Conservation (phyloP, 1,140 invertebrate genomes). For the Scylla paramamosain region DNA sequence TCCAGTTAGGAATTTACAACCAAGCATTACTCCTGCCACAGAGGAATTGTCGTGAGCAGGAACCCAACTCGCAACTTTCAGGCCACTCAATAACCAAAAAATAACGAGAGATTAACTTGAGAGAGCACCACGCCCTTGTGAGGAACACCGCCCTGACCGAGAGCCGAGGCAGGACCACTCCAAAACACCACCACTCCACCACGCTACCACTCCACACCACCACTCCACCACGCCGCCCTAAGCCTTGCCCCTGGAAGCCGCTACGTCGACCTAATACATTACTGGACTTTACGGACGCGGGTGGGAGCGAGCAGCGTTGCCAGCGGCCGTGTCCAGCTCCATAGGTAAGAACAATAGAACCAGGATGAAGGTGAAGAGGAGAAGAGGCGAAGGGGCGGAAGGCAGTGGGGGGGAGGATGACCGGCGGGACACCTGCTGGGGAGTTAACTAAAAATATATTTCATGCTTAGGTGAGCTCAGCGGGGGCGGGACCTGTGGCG, state of each 20-base stretch:
- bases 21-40: too few relatives aligned
- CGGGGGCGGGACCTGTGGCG: conserved; percentile 43
- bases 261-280: not conserved
- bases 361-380: conserved; percentile 1
- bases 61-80: too few relatives aligned
- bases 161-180: too few relatives aligned
- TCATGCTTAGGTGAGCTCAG: conserved; percentile 71
- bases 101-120: too few relatives aligned
- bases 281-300: not conserved
- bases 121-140: too few relatives aligned
- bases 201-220: too few relatives aligned
- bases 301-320: not conserved
- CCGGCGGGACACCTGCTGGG: conserved; percentile 53
- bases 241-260: not conserved
- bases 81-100: too few relatives aligned
- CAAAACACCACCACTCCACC: too few relatives aligned
- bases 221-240: not conserved
- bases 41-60: too few relatives aligned
- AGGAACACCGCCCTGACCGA: too few relatives aligned
- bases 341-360: not conserved
- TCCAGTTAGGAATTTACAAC: too few relatives aligned
- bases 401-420: not conserved
- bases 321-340: not conserved
- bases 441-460: conserved; percentile 73
- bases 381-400: not conserved